phyloP scores from a whole-genome alignment of 2,113 vertebrate genomes.

The Camelus bactrianus region DNA sequence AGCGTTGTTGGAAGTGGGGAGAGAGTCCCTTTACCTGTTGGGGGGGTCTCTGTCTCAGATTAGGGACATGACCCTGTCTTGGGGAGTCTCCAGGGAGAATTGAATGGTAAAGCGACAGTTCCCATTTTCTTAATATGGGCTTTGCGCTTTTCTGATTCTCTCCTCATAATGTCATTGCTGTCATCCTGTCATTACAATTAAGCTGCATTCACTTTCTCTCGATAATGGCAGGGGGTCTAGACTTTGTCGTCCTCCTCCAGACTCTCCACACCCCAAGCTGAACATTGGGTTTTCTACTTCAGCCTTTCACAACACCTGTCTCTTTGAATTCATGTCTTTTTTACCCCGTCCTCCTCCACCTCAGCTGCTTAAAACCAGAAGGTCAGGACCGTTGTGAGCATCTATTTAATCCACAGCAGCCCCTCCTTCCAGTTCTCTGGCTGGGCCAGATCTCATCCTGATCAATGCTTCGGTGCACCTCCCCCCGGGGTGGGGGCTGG shows the following conservation, averaged over 20 bases:
- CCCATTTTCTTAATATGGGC: not conserved
- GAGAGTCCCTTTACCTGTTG: not conserved
- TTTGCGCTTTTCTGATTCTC: constrained; percentile 44
- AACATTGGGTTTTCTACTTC: not conserved
- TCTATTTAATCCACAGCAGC: not conserved
- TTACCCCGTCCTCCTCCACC: not conserved
- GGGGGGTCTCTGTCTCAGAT: not conserved
- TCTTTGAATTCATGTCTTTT: not conserved
- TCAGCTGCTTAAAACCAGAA: not conserved
- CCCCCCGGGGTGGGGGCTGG: not conserved
- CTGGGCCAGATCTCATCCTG: not conserved
- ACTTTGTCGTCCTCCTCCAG: not conserved
- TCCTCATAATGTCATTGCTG: constrained; percentile 43
- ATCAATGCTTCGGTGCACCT: not conserved
- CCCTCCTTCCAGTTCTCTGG: not conserved
- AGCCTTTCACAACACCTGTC: not conserved
- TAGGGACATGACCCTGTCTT: not conserved
- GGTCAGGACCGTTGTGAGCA: not conserved
- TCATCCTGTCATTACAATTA: constrained; percentile 53
- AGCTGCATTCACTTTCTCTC: not conserved
- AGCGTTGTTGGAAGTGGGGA: not conserved
- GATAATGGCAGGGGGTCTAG: constrained; percentile 23
- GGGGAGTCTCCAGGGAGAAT: not conserved
- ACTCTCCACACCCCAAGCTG: not conserved
- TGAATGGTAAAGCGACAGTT: not conserved